Evolutionary conservation across 2,797 vertebrate genomes (phyloP).

Genomic region (Linurgus olivaceus): DNA sequence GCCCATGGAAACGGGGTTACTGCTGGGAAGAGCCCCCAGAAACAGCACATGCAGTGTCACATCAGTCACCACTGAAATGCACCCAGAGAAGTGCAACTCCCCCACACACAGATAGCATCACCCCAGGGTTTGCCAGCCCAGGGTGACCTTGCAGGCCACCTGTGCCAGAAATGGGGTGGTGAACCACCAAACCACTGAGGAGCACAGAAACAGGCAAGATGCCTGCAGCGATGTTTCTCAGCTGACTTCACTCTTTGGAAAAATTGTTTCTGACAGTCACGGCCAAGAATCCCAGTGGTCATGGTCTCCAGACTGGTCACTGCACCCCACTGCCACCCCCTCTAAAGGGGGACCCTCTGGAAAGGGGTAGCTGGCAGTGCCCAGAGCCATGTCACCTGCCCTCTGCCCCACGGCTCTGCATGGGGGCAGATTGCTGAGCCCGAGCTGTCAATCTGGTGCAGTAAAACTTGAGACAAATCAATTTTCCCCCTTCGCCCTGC

Average conservation of each 20-base stretch:
- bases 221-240: background rate
- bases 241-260: background rate
- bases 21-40: background rate
- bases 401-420: rapidly evolving
- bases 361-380: background rate
- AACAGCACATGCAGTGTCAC: background rate
- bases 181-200: background rate
- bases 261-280: background rate
- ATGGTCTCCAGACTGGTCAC: background rate
- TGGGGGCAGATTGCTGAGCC: rapidly evolving
- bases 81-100: rapidly evolving
- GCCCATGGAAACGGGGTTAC: rapidly evolving
- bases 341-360: background rate
- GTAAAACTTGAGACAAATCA: slow-evolving; percentile 7
- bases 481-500: background rate
- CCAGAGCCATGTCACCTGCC: background rate
- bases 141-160: background rate
- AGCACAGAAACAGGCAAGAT: background rate
- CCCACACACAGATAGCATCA: background rate
- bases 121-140: background rate
- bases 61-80: background rate
- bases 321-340: background rate
- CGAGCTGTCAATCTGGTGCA: background rate
- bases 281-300: background rate
- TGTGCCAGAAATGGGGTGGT: background rate